Evolutionary conservation across 2,888 invertebrate species (phyloP), one percentile per base, ranked within the genome.

Genomic region (Callimorpha dominula): DNA sequence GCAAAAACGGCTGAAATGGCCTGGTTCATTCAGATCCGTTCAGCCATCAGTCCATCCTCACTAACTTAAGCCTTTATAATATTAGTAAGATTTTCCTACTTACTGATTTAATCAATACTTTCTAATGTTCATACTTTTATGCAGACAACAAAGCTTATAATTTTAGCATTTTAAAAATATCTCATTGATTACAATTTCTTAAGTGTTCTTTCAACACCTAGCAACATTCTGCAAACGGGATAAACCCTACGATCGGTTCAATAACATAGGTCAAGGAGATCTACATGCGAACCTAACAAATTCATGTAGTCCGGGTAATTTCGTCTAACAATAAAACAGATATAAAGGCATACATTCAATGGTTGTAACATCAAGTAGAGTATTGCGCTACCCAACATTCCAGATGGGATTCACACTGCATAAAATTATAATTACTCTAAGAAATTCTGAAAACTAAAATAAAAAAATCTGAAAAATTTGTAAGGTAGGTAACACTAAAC

Each of bases 401-500:
- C 42, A 65, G 31, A 31, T 11, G 20, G 54, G 9, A 31, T 60
- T 31, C 12, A 60, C 14, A 4, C 9, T n/a, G 20, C 4, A 6
- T 8, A 31, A 1, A 14, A 60, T 12, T 60, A 31, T 31, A 31
- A 31, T 31, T 31, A 1, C n/a, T 57, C 9, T 40, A 54, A n/a
- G 17, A 11, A 20, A 14, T 54, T 64, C 5, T 43, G n/a, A 68
- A 62, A 7, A 64, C 31, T 57, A 12, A 65, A 50, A 57, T 69
- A 46, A 46, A n/a, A n/a, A n/a, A n/a, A n/a, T n/a, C n/a, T 65
- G 64, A 65, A 68, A 68, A 68, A 42, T 65, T 12, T 68, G 49
- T 72, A 17, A 46, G 31, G 52, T 63, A 72, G 6, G 72, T 74
- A 49, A 70, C 64, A 70, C 79, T 78, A 81, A 72, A 75, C 71